Evolutionary conservation across 1,140 invertebrate species (phyloP).

Genomic region (Ostrea denselamellosa): DNA sequence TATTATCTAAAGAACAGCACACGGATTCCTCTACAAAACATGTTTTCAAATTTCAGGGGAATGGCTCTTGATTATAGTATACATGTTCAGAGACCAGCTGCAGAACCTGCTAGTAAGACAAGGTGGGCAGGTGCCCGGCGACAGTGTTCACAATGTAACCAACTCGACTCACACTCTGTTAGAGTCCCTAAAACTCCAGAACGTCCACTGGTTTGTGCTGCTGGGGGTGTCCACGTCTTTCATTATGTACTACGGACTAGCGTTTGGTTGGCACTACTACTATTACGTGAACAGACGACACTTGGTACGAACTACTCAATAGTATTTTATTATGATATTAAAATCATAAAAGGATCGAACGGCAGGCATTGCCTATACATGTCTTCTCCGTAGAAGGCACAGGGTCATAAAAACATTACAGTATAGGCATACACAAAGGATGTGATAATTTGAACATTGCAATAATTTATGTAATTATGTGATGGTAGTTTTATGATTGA

Average conservation of each 20-base stretch:
- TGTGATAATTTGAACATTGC: no score
- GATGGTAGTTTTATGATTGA: no score
- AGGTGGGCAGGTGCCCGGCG: neutral
- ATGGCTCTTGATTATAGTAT: slow-evolving; percentile 59
- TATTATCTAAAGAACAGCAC: no score
- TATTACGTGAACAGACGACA: slow-evolving; percentile 61
- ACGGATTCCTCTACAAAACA: neutral
- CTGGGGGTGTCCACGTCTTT: slow-evolving; percentile 57
- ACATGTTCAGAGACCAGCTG: slow-evolving; percentile 52
- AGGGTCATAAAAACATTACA: no score
- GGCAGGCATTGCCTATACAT: no score
- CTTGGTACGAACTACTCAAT: slow-evolving; percentile 48
- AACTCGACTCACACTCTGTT: neutral
- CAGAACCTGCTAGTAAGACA: slow-evolving; percentile 23
- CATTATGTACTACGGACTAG: slow-evolving; percentile 56
- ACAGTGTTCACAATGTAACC: neutral
- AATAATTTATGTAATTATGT: no score
- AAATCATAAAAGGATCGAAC: no score
- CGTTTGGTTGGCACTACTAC: slow-evolving; percentile 54
- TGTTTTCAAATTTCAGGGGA: slow-evolving; percentile 57
- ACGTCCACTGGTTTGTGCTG: slow-evolving; percentile 52
- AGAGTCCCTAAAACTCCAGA: slow-evolving; percentile 25
- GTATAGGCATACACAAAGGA: no score
- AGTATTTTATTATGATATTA: no score
- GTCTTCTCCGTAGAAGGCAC: no score